Base-by-base conservation (phyloP, 2,888 invertebrate genomes). In the Andrena haemorrhoa region DNA sequence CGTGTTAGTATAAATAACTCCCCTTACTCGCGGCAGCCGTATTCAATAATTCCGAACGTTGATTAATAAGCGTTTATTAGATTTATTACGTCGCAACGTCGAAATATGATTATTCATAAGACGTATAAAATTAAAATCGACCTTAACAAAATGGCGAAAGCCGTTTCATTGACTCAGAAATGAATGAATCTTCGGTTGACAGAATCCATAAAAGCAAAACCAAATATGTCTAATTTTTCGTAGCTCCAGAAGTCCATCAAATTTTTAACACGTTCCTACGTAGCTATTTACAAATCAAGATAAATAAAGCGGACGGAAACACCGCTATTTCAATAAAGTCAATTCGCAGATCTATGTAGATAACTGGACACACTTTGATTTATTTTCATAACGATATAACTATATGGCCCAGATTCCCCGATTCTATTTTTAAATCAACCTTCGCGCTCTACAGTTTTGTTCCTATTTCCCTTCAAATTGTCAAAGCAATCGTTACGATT, bases 1-100 rank as follows among this genome's bases (percentile, higher is more conserved):
- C 41, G 63, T 49, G 49, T 56, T 58, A 47, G 58, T 56, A 41
- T 75, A 69, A 79, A 79, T 69, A 75, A 63, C n/a, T 51, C 20
- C 47, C 8, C 4, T 69, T 56, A 65, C 16, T 16, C 74, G 23
- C 23, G 47, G 23, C 47, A 35, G 56, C 20, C 10, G 58, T 60
- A 64, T 58, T 76, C 58, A 51, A 75, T 51, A 49, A 64, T 70
- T 51, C 49, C 33, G 33, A 63, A 35, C 63, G 23, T 16, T 69
- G 75, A 75, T 75, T 79, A 64, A 75, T 68, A 68, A 31, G 51
- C 61, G 26, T 63, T 26, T 51, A 20, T 56, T 61, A 29, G 29
- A 31, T 75, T 75, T 53, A 60, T 79, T 64, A 58, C 64, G 8
- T 35, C 20, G 23, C 56, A 16, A 12, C 51, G 35, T 68, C 29